phyloP scores from a whole-genome alignment of 2,797 vertebrate genomes.

The Enteromius viviparus region DNA sequence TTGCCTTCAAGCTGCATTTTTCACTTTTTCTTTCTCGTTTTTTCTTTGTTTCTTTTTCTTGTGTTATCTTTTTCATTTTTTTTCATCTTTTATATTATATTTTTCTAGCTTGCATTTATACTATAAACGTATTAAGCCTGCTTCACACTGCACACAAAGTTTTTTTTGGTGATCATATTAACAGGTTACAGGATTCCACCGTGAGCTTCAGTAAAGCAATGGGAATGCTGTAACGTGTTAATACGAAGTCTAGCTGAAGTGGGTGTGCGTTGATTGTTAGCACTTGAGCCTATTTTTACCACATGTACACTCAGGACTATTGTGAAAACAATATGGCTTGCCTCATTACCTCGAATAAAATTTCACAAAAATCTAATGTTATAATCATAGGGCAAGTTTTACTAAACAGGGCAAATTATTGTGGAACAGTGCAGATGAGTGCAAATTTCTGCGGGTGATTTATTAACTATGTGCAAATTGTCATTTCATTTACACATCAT shows the following conservation, averaged over 20 bases:
- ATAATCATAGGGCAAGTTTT: background rate
- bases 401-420: background rate
- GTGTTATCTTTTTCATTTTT: too few relatives aligned
- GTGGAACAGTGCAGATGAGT: background rate
- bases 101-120: background rate
- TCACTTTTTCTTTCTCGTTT: too few relatives aligned
- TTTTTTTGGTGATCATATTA: background rate
- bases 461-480: background rate
- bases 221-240: background rate
- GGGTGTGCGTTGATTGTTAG: background rate
- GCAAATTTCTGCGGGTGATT: background rate
- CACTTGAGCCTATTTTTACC: background rate
- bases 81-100: background rate
- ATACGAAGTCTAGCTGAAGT: conserved; percentile 1
- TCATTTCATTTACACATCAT: background rate
- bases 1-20: background rate
- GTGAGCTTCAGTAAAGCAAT: background rate
- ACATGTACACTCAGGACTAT: background rate
- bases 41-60: background rate
- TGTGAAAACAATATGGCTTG: background rate
- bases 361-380: background rate
- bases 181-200: conserved; percentile 1
- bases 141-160: background rate
- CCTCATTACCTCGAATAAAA: background rate
- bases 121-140: background rate